A percentile compares a stretch with the other conserved stretches of the same genome.
These are phyloP conservation scores for Cynodonichthys magdalenae DNA, from an alignment of 2,797 vertebrate species.

Conservation along the genomic window DNA sequence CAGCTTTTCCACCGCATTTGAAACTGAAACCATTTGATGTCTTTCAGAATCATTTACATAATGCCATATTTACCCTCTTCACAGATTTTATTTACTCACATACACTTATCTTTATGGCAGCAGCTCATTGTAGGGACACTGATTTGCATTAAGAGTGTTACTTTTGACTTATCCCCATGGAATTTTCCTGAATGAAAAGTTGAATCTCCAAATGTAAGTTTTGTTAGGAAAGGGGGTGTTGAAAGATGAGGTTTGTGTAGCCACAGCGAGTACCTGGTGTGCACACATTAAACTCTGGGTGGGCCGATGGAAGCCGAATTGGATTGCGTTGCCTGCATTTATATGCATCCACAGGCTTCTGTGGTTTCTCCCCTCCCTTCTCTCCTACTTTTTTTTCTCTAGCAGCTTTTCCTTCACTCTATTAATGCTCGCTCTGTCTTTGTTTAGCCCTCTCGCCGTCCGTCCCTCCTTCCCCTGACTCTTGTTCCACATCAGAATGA, in stretches of 20 bases:
- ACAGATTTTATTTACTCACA: slow-evolving; percentile 52
- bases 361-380: background rate
- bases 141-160: slow-evolving; percentile 34
- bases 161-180: slow-evolving; percentile 29
- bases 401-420: slow-evolving; percentile 32
- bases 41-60: slow-evolving; percentile 48
- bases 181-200: slow-evolving; percentile 49
- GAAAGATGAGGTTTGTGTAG: slow-evolving; percentile 49
- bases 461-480: slow-evolving; percentile 2
- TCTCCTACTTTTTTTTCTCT: background rate
- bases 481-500: slow-evolving; percentile 45
- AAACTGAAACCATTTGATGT: slow-evolving; percentile 53
- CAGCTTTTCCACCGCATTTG: slow-evolving; percentile 42
- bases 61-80: slow-evolving; percentile 54
- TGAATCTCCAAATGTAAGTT: slow-evolving; percentile 2
- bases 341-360: slow-evolving; percentile 28
- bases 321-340: slow-evolving; percentile 45
- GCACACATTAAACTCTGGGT: slow-evolving; percentile 49
- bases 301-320: slow-evolving; percentile 36
- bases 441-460: background rate
- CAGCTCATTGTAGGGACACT: slow-evolving; percentile 15
- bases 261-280: slow-evolving; percentile 16
- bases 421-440: slow-evolving; percentile 41
- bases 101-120: slow-evolving; percentile 36
- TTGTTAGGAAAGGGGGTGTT: slow-evolving; percentile 36